Base-by-base conservation (phyloP, 1,140 invertebrate species). In the Nixonia krombeini region DNA sequence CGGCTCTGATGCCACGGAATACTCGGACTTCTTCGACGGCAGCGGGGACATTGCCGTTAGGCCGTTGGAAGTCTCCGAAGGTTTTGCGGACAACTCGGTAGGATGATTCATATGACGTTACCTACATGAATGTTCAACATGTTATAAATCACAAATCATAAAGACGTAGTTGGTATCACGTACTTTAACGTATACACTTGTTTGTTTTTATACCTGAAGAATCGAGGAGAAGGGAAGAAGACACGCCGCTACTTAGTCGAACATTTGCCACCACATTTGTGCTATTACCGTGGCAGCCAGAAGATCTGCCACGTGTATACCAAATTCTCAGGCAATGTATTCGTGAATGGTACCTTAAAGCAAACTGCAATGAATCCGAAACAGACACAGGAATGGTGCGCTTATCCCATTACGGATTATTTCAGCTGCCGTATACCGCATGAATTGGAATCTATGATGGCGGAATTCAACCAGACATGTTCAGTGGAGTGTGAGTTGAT, bases 401-500 rank as follows among this genome's bases (percentile, higher is more conserved):
- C 83, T n/a, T 89, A 88, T 82, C 87, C 87, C 0, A 55, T 89
- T 31, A 73, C 85, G 47, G 87, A 87, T 13, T 69, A 81, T 15
- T 88, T 90, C 59, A 76, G 84, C 41, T 91, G 89, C 65, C 78
- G 87, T 5, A 88, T 90, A 44, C 87, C 88, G 1, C 21, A 62
- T 0, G 67, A 79, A 72, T 35, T 81, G 67, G 76, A 78, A 84
- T 80, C 55, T 58, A 72, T 66, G 13, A 75, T 81, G 67, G 46
- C 61, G 29, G 52, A 84, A 53, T 69, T 78, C 15, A 84, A 86
- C 55, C 78, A 84, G 42, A 82, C 64, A 16, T 89, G 89, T 59
- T 83, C 84, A 2, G 87, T 93, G 29, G 85, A 90, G 51, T 93
- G 92, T 64, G 86, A 88, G 63, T 85, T 93, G 5, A 79, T 88